Evolutionary conservation across 2,113 vertebrate species (phyloP).

Genomic region (Actenoides lindsayi): DNA sequence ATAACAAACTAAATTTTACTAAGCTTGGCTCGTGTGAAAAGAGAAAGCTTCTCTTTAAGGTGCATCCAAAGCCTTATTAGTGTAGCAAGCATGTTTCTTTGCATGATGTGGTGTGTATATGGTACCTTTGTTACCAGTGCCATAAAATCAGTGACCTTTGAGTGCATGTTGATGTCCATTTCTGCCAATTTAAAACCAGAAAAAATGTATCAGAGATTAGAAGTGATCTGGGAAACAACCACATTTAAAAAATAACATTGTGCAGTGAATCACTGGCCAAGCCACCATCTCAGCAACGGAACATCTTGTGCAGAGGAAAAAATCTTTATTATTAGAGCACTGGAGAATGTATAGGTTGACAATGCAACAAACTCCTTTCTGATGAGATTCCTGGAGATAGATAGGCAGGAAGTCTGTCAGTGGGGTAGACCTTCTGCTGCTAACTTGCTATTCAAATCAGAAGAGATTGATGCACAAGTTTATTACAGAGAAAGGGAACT

Average conservation of each 20-base stretch:
- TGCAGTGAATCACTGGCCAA: not conserved
- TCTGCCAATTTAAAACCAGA: not conserved
- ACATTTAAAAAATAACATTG: not conserved
- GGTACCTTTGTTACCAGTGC: not conserved
- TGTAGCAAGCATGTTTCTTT: not conserved
- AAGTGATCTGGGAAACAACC: not conserved
- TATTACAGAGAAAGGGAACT: not conserved
- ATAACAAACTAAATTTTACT: not conserved
- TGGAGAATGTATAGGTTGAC: not conserved
- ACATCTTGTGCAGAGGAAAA: not conserved
- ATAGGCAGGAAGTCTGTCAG: not conserved
- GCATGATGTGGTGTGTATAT: rapidly evolving
- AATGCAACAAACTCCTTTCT: not conserved
- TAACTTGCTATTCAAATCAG: not conserved
- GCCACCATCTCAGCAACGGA: not conserved
- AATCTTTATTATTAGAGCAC: not conserved
- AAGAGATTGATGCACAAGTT: rapidly evolving
- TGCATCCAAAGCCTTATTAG: not conserved
- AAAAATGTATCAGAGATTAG: not conserved
- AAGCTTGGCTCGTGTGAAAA: not conserved
- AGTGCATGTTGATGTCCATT: not conserved
- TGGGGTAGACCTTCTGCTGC: not conserved
- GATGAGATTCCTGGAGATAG: not conserved
- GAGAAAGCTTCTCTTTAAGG: not conserved
- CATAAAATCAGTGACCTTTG: not conserved